These are phyloP conservation scores for Eupithecia dodoneata DNA, from an alignment of 2,888 invertebrate species.

Conservation along the genomic window DNA sequence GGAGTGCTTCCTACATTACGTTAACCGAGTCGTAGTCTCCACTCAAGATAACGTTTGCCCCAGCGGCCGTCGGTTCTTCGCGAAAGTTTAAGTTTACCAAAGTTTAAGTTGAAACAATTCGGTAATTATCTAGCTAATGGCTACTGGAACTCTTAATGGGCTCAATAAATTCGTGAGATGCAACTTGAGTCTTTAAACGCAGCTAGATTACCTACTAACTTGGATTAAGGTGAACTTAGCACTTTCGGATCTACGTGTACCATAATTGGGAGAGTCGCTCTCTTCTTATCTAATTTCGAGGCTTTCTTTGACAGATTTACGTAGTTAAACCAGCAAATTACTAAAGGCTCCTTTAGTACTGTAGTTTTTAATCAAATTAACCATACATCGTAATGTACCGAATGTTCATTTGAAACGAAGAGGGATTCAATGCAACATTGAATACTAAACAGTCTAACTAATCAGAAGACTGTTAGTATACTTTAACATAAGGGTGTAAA, in stretches of 20 bases:
- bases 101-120: conserved; percentile 35
- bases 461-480: too few species aligned
- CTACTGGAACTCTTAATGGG: conserved; percentile 47
- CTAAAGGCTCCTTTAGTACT: background rate
- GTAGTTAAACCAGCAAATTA: background rate
- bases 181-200: conserved; percentile 30
- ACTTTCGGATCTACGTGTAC: conserved; percentile 4
- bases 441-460: too few species aligned
- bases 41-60: too few species aligned
- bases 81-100: too few species aligned
- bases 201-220: conserved; percentile 6
- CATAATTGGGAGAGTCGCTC: background rate
- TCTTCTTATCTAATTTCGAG: background rate
- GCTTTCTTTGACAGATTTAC: background rate
- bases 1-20: too few species aligned
- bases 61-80: too few species aligned
- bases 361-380: too few species aligned
- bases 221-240: conserved; percentile 13
- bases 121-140: conserved; percentile 47
- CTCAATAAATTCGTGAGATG: conserved; percentile 48
- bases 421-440: too few species aligned
- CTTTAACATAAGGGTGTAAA: too few species aligned
- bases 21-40: too few species aligned
- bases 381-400: too few species aligned
- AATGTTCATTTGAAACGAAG: too few species aligned